Evolutionary conservation across 1,140 invertebrate genomes (phyloP).

Genomic region (Drosophila orosa): DNA sequence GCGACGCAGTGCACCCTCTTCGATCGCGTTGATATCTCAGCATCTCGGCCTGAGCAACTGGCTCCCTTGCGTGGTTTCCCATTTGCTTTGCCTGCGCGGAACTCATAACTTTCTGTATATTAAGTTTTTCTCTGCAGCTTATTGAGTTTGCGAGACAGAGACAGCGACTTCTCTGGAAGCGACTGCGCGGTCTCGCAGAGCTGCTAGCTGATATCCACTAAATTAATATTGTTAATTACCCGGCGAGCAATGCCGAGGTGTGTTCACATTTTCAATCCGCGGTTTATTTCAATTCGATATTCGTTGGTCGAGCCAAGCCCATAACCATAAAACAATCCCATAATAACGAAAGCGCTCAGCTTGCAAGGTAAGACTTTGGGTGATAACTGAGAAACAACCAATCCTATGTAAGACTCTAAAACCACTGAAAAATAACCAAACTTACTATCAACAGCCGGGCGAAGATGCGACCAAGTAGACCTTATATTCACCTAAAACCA

Average conservation of each 20-base stretch:
- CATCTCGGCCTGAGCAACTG: constrained; percentile 24
- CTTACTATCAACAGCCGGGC: constrained; percentile 17
- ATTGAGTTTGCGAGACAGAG: constrained; percentile 72
- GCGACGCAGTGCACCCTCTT: constrained; percentile 4
- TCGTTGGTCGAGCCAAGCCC: constrained; percentile 57
- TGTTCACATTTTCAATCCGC: constrained; percentile 78
- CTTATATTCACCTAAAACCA: constrained; percentile 3
- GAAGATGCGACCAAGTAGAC: constrained; percentile 12
- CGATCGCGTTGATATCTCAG: constrained; percentile 25
- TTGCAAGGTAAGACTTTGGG: constrained; percentile 75
- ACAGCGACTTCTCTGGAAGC: constrained; percentile 60
- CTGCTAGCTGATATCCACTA: constrained; percentile 40
- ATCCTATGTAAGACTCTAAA: constrained; percentile 18
- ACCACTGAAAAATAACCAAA: constrained; percentile 46
- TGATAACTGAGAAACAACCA: constrained; percentile 50
- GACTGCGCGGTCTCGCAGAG: constrained; percentile 54
- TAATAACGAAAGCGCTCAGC: constrained; percentile 60
- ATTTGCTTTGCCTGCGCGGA: constrained; percentile 23
- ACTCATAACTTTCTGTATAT: constrained; percentile 75
- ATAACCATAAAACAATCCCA: constrained; percentile 58
- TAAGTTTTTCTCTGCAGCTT: constrained; percentile 84
- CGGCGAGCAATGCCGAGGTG: constrained; percentile 84
- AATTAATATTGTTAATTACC: constrained; percentile 72
- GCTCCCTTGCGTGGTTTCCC: constrained; percentile 25
- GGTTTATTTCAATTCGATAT: constrained; percentile 82